Percentiles rank a stretch among this genome's conserved stretches.
phyloP scores from a whole-genome alignment of 2,888 invertebrate genomes.

The Vannuccia rotundouncinata region DNA sequence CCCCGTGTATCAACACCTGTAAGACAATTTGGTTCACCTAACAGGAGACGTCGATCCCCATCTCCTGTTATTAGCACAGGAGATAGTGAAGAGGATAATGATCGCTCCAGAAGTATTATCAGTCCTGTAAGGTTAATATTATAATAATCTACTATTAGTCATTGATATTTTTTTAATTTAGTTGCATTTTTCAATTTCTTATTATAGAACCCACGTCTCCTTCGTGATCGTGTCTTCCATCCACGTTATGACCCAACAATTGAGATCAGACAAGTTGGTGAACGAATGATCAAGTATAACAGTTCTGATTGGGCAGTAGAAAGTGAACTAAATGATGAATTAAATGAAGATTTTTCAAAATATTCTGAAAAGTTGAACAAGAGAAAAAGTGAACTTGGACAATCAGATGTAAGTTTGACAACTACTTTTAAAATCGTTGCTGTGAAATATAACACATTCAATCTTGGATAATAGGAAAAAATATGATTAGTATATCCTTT shows the following conservation, averaged over 20 bases:
- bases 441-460: too few relatives aligned
- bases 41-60: not conserved
- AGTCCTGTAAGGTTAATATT: constrained; percentile 8
- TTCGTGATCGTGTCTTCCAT: constrained; percentile 23
- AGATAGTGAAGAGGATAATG: constrained; percentile 8
- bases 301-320: constrained; percentile 35
- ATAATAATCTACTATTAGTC: not conserved
- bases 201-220: not conserved
- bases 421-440: too few relatives aligned
- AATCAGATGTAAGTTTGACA: constrained; percentile 16
- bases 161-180: not conserved
- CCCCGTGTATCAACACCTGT: not conserved
- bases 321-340: constrained; percentile 26
- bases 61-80: not conserved
- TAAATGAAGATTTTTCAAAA: constrained; percentile 35
- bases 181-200: not conserved
- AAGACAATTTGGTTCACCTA: not conserved
- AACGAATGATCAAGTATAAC: constrained; percentile 31
- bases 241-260: constrained; percentile 38
- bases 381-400: not conserved
- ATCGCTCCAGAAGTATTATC: constrained; percentile 3
- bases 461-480: too few relatives aligned
- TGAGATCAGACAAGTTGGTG: constrained; percentile 38
- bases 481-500: too few relatives aligned
- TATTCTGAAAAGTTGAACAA: constrained; percentile 29